Base-by-base conservation (phyloP, 2,797 vertebrate genomes). In the Serranus cabrilla region DNA sequence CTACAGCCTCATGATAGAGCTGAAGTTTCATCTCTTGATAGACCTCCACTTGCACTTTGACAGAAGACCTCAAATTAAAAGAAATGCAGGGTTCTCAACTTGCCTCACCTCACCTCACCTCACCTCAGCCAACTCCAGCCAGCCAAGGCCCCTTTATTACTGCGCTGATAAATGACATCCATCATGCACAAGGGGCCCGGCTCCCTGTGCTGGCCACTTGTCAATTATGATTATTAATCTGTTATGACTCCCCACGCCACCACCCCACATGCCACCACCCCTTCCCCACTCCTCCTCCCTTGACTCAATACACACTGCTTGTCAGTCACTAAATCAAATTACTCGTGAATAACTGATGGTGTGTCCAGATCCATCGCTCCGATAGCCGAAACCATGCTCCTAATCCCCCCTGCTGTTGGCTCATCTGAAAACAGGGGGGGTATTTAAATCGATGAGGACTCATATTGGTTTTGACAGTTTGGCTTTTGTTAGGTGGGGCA, bases 371-470 rank as follows among this genome's bases (percentile, higher is more conserved):
- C 63, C 64, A 79, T 82, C 7, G 42, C 68, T 78, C 60, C 20
- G 20, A 69, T 82, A 77, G 70, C 65, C 7, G 21, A 70, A 82
- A 76, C 58, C 71, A 64, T n/a, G 55, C 80, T 64, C 58, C 74
- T 72, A 78, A 80, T 71, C 57, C 73, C 75, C 51, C 49, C 55
- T 59, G 76, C 80, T 81, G 76, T 82, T 83, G 79, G 77, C 80
- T 86, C 76, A 51, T 72, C 72, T 75, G 70, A 77, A 83, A 83
- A 81, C 65, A 21, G 37, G 37, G 37, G 58, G 71, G 64, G 17
- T 82, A 76, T 91, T 90, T 86, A 79, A 91, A 90, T 90, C 73
- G 66, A 91, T 91, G 82, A 86, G 78, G 78, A 52, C 63, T 79
- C 76, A 76, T 81, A 91, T 84, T 84, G 87, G 74, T 82, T 87